Conservation (phyloP, 2,888 invertebrate species). For the Meandrusa payeni region DNA sequence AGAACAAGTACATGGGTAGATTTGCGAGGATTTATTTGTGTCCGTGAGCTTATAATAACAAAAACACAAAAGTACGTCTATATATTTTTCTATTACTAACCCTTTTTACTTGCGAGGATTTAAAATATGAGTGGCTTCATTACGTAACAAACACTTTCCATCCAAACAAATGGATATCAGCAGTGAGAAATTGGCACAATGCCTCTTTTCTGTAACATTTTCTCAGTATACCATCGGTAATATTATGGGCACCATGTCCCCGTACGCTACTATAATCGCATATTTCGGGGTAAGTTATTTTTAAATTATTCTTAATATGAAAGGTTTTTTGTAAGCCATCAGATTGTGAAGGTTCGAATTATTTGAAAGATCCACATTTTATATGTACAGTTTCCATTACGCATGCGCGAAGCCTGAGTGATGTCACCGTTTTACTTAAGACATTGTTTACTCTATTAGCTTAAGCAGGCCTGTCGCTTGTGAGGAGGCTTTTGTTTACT, state of each 20-base stretch:
- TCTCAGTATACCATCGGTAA: constrained; percentile 49
- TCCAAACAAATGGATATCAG: constrained; percentile 11
- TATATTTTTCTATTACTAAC: no score
- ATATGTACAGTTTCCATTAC: no score
- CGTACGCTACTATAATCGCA: constrained; percentile 40
- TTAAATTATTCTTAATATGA: no score
- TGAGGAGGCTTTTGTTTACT: constrained; percentile 10
- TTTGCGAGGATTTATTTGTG: no score
- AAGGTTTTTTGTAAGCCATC: no score
- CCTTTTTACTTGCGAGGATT: no score
- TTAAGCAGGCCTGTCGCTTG: constrained; percentile 6
- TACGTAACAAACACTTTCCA: constrained; percentile 6
- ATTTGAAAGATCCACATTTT: no score
- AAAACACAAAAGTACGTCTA: no score
- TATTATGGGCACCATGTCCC: constrained; percentile 55
- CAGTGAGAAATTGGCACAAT: constrained; percentile 47
- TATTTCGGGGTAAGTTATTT: constrained; percentile 69
- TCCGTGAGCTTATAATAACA: no score
- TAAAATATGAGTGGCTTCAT: no score
- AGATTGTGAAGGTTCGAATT: no score
- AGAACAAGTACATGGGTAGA: no score
- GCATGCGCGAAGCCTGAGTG: background rate
- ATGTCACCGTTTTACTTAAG: constrained; percentile 1
- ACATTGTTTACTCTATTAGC: constrained; percentile 1
- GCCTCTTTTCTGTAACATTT: constrained; percentile 41